Base-by-base conservation (phyloP, 2,113 vertebrate genomes). In the Pycnonotus jocosus region DNA sequence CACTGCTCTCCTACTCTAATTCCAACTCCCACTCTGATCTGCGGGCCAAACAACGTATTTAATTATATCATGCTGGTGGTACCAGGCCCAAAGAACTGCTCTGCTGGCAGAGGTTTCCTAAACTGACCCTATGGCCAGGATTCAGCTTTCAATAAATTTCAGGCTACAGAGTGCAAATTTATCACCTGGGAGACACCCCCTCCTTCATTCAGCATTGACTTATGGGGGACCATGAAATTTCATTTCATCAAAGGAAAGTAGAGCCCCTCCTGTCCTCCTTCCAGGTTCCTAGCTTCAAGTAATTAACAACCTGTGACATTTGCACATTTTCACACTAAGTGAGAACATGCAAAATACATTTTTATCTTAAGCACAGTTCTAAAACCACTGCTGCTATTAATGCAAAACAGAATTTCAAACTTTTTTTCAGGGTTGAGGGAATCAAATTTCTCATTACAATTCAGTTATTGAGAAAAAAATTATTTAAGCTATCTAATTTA, bases 51-150 rank as follows among this genome's bases (percentile, higher is more conserved):
- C 71, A 94, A 66, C 30, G 5, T 71, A 68, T 64, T 83, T 86
- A 92, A 96, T 74, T 86, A 19, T 50, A 95, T 68, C 88, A 42
- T 20, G 60, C 92, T 95, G 92, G 95, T 94, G 87, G 86, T 93
- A 94, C 92, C 92, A 96, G 90, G 64, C 77, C 90, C 93, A 94
- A 72, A 71, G 74, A 95, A 57, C 82, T 33, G 37, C 61, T 91
- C 47, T n/a, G 31, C 76, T 94, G 90, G 92, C 90, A 88, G 44
- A 13, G 0, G 72, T 97, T 94, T 81, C 72, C 93, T 78, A 71
- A 88, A 86, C 86, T 88, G 94, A 92, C 83, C 88, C 62, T 20
- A 22, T 18, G 57, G 80, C 62, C 54, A 92, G 23, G 33, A 92
- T 70, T 92, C 72, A 45, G 76, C 44, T 86, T 83, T 57, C 89